These are phyloP conservation scores for Drosophila takahashii DNA, from an alignment of 1,140 invertebrate species.

Conservation along the genomic window DNA sequence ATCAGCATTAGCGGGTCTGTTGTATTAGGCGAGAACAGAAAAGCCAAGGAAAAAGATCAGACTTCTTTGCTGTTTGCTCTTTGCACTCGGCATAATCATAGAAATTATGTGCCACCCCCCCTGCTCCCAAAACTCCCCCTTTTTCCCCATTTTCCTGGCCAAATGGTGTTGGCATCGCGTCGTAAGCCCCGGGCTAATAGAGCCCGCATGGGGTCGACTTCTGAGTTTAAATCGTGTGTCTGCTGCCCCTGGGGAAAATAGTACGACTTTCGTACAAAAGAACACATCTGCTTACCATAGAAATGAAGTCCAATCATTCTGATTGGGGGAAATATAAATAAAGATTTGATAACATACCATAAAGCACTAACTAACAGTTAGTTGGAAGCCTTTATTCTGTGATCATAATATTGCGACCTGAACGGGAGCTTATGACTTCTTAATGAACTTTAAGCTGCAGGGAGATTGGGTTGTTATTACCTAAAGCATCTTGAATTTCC, in stretches of 20 bases:
- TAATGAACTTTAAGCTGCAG: slow-evolving; percentile 39
- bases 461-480: background rate
- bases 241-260: slow-evolving; percentile 3
- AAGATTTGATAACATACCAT: slow-evolving; percentile 37
- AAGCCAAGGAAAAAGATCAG: slow-evolving; percentile 34
- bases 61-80: slow-evolving; percentile 41
- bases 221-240: slow-evolving; percentile 29
- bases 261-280: background rate
- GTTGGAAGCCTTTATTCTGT: slow-evolving; percentile 15
- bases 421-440: slow-evolving; percentile 37
- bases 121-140: slow-evolving; percentile 1
- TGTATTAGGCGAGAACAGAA: slow-evolving; percentile 79
- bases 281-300: slow-evolving; percentile 42
- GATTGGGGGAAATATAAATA: slow-evolving; percentile 36
- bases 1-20: slow-evolving; percentile 78
- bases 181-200: slow-evolving; percentile 67
- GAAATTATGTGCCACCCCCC: slow-evolving; percentile 63
- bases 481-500: too few species aligned
- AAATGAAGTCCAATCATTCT: slow-evolving; percentile 21
- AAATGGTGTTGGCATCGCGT: slow-evolving; percentile 69
- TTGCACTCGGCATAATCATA: slow-evolving; percentile 70
- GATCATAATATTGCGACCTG: slow-evolving; percentile 31
- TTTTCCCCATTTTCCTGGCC: slow-evolving; percentile 33
- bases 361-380: slow-evolving; percentile 38
- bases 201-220: slow-evolving; percentile 65